phyloP scores from a whole-genome alignment of 2,113 vertebrate species.

The Chaenocephalus aceratus region DNA sequence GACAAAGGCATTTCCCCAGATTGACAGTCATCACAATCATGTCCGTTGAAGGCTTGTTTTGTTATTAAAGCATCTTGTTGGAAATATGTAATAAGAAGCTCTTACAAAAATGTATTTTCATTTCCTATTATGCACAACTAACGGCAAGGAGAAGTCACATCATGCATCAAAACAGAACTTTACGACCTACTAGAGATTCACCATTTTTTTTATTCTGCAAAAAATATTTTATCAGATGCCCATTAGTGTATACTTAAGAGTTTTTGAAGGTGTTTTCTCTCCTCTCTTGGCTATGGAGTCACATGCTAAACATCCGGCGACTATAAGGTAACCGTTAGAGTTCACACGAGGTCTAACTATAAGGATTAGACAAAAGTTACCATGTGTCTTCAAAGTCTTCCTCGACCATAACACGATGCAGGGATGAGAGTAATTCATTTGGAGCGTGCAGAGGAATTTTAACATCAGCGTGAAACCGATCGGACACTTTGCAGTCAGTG shows the following conservation, averaged over 20 bases:
- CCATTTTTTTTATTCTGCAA: no score
- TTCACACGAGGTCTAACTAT: not conserved
- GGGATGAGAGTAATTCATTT: not conserved
- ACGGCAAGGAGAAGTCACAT: no score
- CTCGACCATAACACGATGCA: not conserved
- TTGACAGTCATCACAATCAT: not conserved
- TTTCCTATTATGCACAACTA: no score
- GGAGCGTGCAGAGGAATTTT: constrained; percentile 1
- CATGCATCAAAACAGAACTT: no score
- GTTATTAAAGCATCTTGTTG: no score
- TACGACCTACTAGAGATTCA: no score
- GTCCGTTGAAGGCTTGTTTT: not conserved
- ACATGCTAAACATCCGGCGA: not conserved
- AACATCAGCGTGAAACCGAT: not conserved
- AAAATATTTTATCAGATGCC: no score
- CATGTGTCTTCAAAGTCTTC: not conserved
- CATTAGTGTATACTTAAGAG: no score
- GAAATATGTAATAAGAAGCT: no score
- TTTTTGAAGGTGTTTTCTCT: no score
- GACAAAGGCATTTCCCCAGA: not conserved
- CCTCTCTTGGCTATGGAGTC: no score
- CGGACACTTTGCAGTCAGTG: not conserved
- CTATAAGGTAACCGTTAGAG: not conserved
- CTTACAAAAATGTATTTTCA: no score
- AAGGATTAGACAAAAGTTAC: not conserved